Conservation (phyloP, 2,888 invertebrate genomes). For the Xestia ashworthii region DNA sequence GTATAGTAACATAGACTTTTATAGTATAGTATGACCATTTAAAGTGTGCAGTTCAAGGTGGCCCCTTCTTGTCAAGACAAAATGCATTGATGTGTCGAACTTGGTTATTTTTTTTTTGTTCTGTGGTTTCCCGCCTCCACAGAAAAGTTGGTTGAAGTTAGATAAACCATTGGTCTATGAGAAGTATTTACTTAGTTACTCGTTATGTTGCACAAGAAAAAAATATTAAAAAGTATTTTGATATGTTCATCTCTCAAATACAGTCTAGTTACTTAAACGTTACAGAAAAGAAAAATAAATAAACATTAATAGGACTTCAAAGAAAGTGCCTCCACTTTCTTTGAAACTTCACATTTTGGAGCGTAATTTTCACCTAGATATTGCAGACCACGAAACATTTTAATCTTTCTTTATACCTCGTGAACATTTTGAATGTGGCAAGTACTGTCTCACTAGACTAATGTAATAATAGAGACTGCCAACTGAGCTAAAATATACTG, state of each 20-base stretch:
- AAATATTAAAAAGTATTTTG: not conserved
- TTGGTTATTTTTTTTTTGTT: too few species aligned
- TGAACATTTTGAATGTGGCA: not conserved
- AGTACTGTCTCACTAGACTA: not conserved
- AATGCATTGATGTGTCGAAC: too few species aligned
- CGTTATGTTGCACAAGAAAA: not conserved
- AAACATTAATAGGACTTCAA: not conserved
- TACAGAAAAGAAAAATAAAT: not conserved
- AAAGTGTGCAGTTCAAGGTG: too few species aligned
- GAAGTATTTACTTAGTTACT: not conserved
- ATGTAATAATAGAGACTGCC: constrained; percentile 3
- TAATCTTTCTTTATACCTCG: too few species aligned
- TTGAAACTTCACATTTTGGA: not conserved
- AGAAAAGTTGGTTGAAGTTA: too few species aligned
- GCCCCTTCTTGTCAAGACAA: too few species aligned
- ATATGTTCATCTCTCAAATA: not conserved
- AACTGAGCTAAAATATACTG: not conserved
- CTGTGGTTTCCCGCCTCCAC: too few species aligned
- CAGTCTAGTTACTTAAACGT: not conserved
- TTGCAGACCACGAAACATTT: too few species aligned
- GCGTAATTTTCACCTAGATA: not conserved
- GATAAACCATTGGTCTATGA: not conserved
- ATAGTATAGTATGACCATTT: too few species aligned
- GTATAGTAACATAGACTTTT: too few species aligned
- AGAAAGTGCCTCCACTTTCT: too few species aligned